Percentiles rank a stretch among this genome's conserved stretches.
Conservation (phyloP, 2,888 invertebrate species). For the Yponomeuta cagnagella region DNA sequence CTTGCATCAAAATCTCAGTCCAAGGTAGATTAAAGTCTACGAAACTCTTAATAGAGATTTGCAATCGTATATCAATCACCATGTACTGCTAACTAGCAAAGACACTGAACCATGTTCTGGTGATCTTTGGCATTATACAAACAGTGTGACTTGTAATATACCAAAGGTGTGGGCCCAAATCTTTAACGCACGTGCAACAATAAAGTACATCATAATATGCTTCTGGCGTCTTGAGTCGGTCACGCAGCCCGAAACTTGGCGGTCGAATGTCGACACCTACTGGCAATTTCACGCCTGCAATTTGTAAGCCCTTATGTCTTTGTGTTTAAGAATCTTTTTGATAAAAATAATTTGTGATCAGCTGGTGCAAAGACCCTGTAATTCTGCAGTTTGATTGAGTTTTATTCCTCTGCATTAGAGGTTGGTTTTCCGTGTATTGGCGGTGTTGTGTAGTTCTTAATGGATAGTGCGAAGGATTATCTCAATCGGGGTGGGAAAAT, state of each 20-base stretch:
- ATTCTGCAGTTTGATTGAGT: neutral
- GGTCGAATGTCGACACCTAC: conserved; percentile 36
- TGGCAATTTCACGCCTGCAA: neutral
- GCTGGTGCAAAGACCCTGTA: neutral
- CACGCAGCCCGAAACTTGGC: conserved; percentile 24
- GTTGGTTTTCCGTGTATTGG: neutral
- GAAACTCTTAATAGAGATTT: neutral
- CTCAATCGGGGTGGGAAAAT: conserved; percentile 41
- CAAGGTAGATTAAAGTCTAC: neutral
- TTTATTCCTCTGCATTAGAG: neutral
- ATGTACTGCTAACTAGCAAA: neutral
- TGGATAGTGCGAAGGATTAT: neutral
- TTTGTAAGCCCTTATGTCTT: neutral
- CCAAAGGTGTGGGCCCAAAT: neutral
- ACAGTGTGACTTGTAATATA: neutral
- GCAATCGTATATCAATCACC: neutral
- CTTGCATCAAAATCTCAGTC: neutral
- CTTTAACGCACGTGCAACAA: conserved; percentile 17
- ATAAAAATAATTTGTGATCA: neutral
- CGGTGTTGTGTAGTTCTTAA: neutral
- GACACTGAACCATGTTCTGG: neutral
- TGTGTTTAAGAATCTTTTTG: neutral
- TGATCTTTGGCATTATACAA: neutral
- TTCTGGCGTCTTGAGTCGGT: conserved; percentile 30
- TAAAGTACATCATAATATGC: neutral